Base-by-base conservation (phyloP, 2,888 invertebrate genomes). In the Drosophila prolongata region DNA sequence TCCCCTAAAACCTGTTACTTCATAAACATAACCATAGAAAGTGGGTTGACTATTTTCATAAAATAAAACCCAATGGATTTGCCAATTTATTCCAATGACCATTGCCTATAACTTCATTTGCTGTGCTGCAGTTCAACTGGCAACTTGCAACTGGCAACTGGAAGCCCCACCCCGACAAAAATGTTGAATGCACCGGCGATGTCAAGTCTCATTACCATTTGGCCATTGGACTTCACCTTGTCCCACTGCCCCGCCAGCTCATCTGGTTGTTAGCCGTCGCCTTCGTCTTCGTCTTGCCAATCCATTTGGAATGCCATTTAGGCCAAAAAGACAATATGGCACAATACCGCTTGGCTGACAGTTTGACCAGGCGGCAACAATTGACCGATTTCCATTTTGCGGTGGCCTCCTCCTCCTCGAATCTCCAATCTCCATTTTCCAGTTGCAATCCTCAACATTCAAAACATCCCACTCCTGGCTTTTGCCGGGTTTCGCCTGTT, bases 361-460 rank as follows among this genome's bases (percentile, higher is more conserved):
- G 87, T 81, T 47, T 80, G 86, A 79, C 81, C 86, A 87, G 71
- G 66, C 88, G 71, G 64, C 86, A 67, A 77, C 89, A 87, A 87
- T 87, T 88, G 83, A 83, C 83, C 89, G 83, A 83, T 83, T 83
- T 83, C 67, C 89, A 56, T 66, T 56, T 38, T 55, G 38, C 16
- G 24, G 47, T 40, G 4, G 37, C 30, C 27, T 13, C 42, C 35
- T n/a, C 16, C 37, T 30, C n/a, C 43, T 37, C 67, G 30, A 69
- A 19, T 60, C 71, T 62, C 66, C 75, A 60, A 60, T 77, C 53
- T 35, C 58, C 68, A 61, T 71, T 75, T 57, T 44, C 30, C 24
- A 49, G 34, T 37, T 46, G 46, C 43, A 55, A 10, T 16, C 14
- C 40, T 40, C 58, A 47, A 35, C 35, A 35, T 49, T 35, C 19